A percentile compares a stretch with the other conserved stretches of the same genome.
Evolutionary conservation across 2,113 vertebrate genomes (phyloP).

Genomic region (Boleophthalmus pectinirostris): DNA sequence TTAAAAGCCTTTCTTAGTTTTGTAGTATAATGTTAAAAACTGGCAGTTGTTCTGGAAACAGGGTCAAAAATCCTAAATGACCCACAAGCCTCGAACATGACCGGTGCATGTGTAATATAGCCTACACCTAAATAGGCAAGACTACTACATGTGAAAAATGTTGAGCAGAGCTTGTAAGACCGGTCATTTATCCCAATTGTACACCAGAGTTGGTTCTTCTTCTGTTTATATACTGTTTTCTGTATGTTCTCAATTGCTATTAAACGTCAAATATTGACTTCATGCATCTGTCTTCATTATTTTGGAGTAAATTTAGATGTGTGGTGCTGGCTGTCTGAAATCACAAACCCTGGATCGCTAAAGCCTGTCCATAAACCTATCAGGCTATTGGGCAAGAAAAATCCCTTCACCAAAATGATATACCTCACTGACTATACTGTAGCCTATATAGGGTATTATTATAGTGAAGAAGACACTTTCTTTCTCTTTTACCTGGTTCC

Average conservation of each 20-base stretch:
- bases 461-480: background rate
- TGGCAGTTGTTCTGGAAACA: background rate
- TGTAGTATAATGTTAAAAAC: background rate
- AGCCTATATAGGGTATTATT: background rate
- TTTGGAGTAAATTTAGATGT: background rate
- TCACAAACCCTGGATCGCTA: background rate
- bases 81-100: background rate
- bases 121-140: too few relatives aligned
- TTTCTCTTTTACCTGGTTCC: conserved; percentile 10
- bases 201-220: background rate
- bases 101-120: too few relatives aligned
- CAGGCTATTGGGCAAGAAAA: background rate
- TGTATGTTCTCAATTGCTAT: background rate
- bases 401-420: background rate
- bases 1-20: conserved; percentile 4
- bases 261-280: background rate
- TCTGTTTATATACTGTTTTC: background rate
- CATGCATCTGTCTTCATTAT: background rate
- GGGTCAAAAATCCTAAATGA: background rate
- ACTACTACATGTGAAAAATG: background rate
- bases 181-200: background rate
- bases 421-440: background rate
- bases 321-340: background rate
- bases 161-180: background rate
- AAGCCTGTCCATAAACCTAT: background rate